A percentile compares a stretch with the other conserved stretches of the same genome.
Evolutionary conservation across 2,113 vertebrate species (phyloP).

Genomic region (Gila orcuttii): DNA sequence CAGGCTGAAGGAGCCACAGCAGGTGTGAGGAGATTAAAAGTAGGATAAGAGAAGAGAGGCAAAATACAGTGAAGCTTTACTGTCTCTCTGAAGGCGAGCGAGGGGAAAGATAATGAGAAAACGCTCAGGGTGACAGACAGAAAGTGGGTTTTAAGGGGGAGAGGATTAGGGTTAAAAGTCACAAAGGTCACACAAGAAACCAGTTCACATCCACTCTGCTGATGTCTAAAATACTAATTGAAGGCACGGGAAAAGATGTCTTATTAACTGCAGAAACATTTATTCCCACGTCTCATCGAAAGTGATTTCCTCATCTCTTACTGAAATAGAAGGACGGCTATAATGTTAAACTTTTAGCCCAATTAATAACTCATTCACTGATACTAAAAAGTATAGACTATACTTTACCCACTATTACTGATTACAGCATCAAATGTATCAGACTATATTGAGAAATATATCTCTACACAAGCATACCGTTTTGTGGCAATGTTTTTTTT

Average conservation of each 20-base stretch:
- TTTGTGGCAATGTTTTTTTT: slow-evolving; percentile 47
- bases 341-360: neutral
- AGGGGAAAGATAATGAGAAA: slow-evolving; percentile 61
- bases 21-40: neutral
- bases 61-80: slow-evolving; percentile 14
- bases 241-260: slow-evolving; percentile 20
- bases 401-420: neutral
- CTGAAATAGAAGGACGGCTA: neutral
- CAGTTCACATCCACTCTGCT: slow-evolving; percentile 59
- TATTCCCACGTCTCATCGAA: neutral
- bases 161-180: slow-evolving; percentile 75
- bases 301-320: neutral
- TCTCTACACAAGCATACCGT: slow-evolving; percentile 7
- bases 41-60: neutral
- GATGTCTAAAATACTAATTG: slow-evolving; percentile 11
- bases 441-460: neutral
- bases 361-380: neutral
- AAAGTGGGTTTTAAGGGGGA: slow-evolving; percentile 70
- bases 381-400: neutral
- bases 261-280: slow-evolving; percentile 9
- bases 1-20: neutral
- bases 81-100: slow-evolving; percentile 42
- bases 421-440: neutral
- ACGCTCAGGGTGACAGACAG: slow-evolving; percentile 63
- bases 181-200: slow-evolving; percentile 67